Evolutionary conservation across 2,797 vertebrate genomes (phyloP), one percentile per base, ranked within the genome.

Genomic region (Sebastes hubbsi): DNA sequence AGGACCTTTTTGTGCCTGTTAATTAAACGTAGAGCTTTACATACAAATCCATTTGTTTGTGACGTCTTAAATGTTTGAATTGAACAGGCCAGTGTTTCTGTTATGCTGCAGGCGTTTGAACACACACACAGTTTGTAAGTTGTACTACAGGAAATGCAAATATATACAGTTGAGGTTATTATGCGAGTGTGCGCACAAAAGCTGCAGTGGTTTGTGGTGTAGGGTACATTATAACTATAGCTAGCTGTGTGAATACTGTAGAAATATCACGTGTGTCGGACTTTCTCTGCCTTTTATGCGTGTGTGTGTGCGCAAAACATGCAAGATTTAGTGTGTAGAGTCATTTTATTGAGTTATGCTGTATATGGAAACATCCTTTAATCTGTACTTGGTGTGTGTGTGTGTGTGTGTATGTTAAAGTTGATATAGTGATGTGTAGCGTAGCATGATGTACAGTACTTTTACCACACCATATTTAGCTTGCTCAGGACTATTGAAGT

Each of bases 141-240:
- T 79, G 32, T 80, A 75, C 64, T 67, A 77, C 78, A 88, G 90
- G 75, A 87, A 87, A 90, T 82, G 29, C 66, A 63, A 77, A 76
- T 68, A n/a, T 54, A 58, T 71, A 72, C 74, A 27, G 67, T 63
- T 78, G 81, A 86, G 82, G 84, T 86, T 72, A 82, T 84, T 72
- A 30, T 87, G 64, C 70, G 60, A 82, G 74, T 52, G 74, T 69
- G 42, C 18, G 4, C 32, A 56, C 42, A 66, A 42, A 75, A 73
- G 59, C 66, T 80, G 71, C 77, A 55, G 81, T 68, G 88, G 88
- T 91, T 85, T 91, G 83, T 86, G 85, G 87, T 79, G 49, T 8
- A 11, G 56, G 29, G 22, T 77, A 6, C 22, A 58, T 79, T 46
- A 24, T 64, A 78, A 77, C 79, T 80, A 69, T 60, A 67, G 72